phyloP scores from a whole-genome alignment of 2,888 invertebrate species.

The Cryptus viduatorius region DNA sequence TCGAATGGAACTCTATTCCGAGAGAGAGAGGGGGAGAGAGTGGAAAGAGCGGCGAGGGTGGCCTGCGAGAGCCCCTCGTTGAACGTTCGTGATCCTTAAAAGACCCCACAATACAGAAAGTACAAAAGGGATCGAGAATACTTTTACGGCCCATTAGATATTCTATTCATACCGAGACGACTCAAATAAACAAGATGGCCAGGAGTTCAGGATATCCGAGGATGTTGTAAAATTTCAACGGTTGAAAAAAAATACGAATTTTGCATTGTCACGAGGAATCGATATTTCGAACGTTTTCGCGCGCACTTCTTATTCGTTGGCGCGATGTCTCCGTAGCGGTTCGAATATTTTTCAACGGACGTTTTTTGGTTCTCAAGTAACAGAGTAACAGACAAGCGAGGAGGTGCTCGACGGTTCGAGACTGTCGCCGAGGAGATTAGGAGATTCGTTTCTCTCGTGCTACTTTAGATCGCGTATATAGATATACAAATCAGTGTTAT shows the following conservation, averaged over 20 bases:
- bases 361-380: conserved; percentile 70
- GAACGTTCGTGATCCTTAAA: conserved; percentile 35
- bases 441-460: conserved; percentile 50
- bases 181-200: conserved; percentile 72
- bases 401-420: conserved; percentile 35
- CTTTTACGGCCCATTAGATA: conserved; percentile 43
- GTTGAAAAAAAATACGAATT: background rate
- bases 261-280: background rate
- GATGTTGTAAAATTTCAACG: conserved; percentile 23
- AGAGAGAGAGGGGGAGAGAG: background rate
- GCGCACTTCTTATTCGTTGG: background rate
- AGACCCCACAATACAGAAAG: conserved; percentile 17
- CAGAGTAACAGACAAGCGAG: conserved; percentile 69
- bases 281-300: background rate
- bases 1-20: conserved; percentile 34
- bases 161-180: conserved; percentile 72
- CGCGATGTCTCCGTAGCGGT: conserved; percentile 39
- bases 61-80: background rate
- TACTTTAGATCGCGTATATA: conserved; percentile 13
- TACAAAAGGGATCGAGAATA: background rate
- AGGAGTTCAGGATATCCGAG: conserved; percentile 67
- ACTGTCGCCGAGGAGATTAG: conserved; percentile 44
- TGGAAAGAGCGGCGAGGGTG: conserved; percentile 5
- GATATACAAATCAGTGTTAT: conserved; percentile 11
- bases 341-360: conserved; percentile 76